Evolutionary conservation across 1,140 invertebrate species (phyloP), one percentile per base, ranked within the genome.

Genomic region (Drosophila prosaltans): DNA sequence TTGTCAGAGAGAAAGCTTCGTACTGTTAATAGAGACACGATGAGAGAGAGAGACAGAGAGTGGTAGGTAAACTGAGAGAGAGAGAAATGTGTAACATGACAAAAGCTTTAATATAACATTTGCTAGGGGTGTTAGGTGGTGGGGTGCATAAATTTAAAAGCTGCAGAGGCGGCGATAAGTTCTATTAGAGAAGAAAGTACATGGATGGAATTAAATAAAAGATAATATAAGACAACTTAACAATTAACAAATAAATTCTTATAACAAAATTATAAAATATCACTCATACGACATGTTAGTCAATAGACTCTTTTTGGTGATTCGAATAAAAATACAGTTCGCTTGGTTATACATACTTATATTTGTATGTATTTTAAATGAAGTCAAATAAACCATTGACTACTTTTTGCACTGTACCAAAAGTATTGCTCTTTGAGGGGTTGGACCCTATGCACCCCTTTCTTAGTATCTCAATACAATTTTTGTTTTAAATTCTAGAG

Each of bases 31-130:
- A 66, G 43, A 54, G 32, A 66, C 32, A 62, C 39, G 61, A 60
- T 65, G 43, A 40, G 45, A 16, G 10, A 9, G 45, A n/a, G 36
- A 10, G 36, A 7, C 3, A 43, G 36, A 24, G 60, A 32, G 61
- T 8, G 16, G 28, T 26, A 41, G 6, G 24, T 24, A 3, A 24
- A 3, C 0, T 43, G n/a, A 43, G 41, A 43, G 41, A 5, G 24
- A 51, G 66, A 54, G 43, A 16, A 65, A 71, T 80, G 71, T 74
- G 68, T 64, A 72, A 63, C 72, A 76, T 60, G 72, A 41, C 63
- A 72, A 80, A 80, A 80, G 78, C 78, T 80, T 64, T 68, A 65
- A 64, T 80, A 80, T 76, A 81, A 80, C 78, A 81, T 76, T 81
- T 80, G n/a, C 10, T 51, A 24, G 28, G 61, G 11, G 61, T 74